Percentiles rank a stretch among this genome's conserved stretches.
These are phyloP conservation scores for Neotoma lepida DNA, from an alignment of 2,113 vertebrate species.

Conservation along the genomic window DNA sequence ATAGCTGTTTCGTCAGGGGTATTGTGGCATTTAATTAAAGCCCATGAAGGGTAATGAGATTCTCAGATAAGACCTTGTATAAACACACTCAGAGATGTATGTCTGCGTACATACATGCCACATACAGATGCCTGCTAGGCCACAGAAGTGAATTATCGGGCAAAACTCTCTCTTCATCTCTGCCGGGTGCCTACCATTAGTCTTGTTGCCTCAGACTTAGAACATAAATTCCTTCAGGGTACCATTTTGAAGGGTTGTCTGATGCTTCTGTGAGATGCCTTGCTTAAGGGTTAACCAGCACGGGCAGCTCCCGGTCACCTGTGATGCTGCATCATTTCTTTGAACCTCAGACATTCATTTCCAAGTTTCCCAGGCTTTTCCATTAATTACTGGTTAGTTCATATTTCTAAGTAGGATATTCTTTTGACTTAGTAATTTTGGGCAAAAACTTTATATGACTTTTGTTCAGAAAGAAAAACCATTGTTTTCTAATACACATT, in stretches of 20 bases:
- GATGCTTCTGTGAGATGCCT: background rate
- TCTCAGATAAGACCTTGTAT: constrained; percentile 68
- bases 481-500: background rate
- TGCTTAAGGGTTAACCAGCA: background rate
- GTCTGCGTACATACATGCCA: background rate
- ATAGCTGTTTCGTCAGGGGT: constrained; percentile 69
- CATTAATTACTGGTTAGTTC: background rate
- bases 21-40: constrained; percentile 72
- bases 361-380: background rate
- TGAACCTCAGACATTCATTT: background rate
- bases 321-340: background rate
- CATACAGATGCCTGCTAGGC: background rate
- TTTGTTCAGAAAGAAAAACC: background rate
- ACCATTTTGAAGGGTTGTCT: constrained; percentile 2
- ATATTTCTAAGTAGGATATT: background rate
- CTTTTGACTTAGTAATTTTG: background rate
- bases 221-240: constrained; percentile 9
- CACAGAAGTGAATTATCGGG: background rate
- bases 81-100: constrained; percentile 55
- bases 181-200: background rate
- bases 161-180: constrained; percentile 8
- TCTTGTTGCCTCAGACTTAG: background rate
- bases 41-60: constrained; percentile 70
- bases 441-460: background rate
- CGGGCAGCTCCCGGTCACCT: background rate